Evolutionary conservation across 2,888 invertebrate species (phyloP).

Genomic region (Neria commutata): DNA sequence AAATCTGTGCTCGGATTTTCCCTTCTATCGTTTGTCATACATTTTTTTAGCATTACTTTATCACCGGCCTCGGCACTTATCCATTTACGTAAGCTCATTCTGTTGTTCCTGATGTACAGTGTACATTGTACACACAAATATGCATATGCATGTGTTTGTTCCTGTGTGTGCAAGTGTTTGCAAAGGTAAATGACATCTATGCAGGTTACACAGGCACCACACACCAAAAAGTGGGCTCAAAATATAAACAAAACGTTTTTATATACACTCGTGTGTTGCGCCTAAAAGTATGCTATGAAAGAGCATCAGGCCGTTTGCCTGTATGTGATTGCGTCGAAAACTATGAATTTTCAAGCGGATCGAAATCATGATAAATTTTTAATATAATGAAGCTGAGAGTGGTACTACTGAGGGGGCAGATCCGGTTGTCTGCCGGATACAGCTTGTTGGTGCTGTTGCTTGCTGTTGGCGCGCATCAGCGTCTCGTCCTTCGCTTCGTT

Average conservation of each 20-base stretch:
- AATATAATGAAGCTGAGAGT: background rate
- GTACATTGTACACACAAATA: background rate
- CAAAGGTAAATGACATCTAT: slow-evolving; percentile 30
- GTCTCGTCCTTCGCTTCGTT: background rate
- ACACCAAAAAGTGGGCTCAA: background rate
- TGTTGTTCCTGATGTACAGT: too few species aligned
- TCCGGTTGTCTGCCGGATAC: background rate
- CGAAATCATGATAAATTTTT: background rate
- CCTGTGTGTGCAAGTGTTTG: background rate
- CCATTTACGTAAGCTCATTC: too few species aligned
- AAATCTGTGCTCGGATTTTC: too few species aligned
- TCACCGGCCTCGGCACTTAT: too few species aligned
- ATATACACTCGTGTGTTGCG: too few species aligned
- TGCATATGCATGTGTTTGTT: background rate
- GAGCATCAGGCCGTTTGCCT: too few species aligned
- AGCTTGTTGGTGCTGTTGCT: background rate
- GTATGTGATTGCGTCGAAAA: too few species aligned
- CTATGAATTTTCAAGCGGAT: background rate
- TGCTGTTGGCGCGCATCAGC: background rate
- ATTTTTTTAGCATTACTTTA: background rate
- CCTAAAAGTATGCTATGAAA: background rate
- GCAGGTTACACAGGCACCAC: slow-evolving; percentile 26
- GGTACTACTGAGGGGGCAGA: background rate
- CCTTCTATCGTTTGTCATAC: too few species aligned
- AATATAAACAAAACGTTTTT: background rate